phyloP scores from a whole-genome alignment of 2,888 invertebrate species.

The Uloborus plumipes region DNA sequence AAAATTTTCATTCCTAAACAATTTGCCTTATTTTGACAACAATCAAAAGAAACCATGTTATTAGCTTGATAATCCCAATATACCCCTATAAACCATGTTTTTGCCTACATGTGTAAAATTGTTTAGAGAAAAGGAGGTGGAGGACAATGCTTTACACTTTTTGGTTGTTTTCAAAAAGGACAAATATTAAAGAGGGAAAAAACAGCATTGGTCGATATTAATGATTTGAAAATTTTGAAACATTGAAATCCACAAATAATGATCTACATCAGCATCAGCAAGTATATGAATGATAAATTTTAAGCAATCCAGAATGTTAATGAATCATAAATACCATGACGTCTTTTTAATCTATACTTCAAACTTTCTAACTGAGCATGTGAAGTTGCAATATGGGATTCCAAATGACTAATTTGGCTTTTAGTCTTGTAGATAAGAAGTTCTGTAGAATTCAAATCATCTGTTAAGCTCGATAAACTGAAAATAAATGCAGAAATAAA shows the following conservation, averaged over 20 bases:
- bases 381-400: conserved; percentile 68
- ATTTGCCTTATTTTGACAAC: no score
- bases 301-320: neutral
- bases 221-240: no score
- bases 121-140: no score
- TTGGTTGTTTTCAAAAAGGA: no score
- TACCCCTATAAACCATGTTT: no score
- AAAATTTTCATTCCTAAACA: no score
- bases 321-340: neutral
- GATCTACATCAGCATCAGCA: neutral
- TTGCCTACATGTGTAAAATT: no score
- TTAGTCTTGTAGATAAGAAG: conserved; percentile 68
- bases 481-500: neutral
- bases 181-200: no score
- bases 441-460: conserved; percentile 68
- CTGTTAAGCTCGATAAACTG: conserved; percentile 62
- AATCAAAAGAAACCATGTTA: no score
- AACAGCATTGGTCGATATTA: no score
- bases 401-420: conserved; percentile 70
- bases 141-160: no score
- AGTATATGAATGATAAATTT: neutral
- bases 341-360: conserved; percentile 53
- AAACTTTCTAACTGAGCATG: conserved; percentile 67
- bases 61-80: no score
- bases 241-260: neutral